phyloP scores from a whole-genome alignment of 2,888 invertebrate genomes.

The Fragum whitleyi region DNA sequence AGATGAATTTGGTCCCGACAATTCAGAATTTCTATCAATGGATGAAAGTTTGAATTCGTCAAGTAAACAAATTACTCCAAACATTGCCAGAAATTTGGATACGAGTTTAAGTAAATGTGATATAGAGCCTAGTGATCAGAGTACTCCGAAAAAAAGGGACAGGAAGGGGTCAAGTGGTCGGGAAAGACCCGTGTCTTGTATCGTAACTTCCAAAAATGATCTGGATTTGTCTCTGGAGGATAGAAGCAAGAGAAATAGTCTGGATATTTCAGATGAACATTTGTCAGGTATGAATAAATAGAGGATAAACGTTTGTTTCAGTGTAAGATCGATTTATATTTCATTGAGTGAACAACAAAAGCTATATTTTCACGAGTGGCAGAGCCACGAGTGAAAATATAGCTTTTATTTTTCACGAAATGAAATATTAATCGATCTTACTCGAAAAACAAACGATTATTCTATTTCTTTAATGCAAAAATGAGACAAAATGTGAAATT shows the following conservation, averaged over 20 bases:
- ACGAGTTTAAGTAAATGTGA: slow-evolving; percentile 47
- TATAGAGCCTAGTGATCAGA: slow-evolving; percentile 55
- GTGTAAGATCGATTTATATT: no score
- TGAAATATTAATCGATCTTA: no score
- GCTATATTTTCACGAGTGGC: no score
- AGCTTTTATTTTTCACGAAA: no score
- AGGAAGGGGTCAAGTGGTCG: slow-evolving; percentile 60
- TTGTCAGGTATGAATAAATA: slow-evolving; percentile 70
- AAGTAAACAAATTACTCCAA: slow-evolving; percentile 18
- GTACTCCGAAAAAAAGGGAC: slow-evolving; percentile 57
- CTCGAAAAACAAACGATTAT: no score
- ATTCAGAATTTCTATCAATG: slow-evolving; percentile 63
- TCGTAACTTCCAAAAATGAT: slow-evolving; percentile 69
- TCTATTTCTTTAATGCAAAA: no score
- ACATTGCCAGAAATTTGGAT: slow-evolving; percentile 43
- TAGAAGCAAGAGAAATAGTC: slow-evolving; percentile 70
- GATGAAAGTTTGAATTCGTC: slow-evolving; percentile 44
- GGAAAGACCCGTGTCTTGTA: slow-evolving; percentile 76
- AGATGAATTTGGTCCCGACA: slow-evolving; percentile 65
- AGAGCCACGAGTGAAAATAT: no score
- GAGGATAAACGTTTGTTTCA: no score
- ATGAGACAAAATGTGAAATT: no score
- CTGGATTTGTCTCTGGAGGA: slow-evolving; percentile 63
- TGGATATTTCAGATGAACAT: slow-evolving; percentile 74
- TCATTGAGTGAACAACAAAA: no score